Conservation (phyloP, 2,797 vertebrate genomes). For the Anisognathus igniventris region DNA sequence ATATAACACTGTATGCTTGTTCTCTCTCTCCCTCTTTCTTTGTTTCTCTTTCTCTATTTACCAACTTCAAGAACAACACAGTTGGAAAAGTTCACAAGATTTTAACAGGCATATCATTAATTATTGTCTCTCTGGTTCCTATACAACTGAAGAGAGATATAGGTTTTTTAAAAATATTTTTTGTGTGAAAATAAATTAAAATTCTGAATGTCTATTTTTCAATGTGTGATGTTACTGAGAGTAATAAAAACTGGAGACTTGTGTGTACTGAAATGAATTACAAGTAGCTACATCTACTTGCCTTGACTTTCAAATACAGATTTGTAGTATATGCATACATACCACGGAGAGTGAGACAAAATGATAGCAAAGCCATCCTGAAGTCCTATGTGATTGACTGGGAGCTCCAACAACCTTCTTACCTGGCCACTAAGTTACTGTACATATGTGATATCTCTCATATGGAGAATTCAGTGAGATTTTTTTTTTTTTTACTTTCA, state of each 20-base stretch:
- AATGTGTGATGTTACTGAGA: neutral
- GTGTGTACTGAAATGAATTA: neutral
- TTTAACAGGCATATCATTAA: neutral
- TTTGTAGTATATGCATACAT: neutral
- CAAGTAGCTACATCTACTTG: neutral
- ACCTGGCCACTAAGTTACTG: neutral
- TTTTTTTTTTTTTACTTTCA: neutral
- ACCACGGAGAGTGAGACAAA: neutral
- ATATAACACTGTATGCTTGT: fast-evolving
- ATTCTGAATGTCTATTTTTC: neutral
- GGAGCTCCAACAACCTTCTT: neutral
- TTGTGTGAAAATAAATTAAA: neutral
- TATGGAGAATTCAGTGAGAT: neutral
- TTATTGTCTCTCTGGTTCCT: neutral
- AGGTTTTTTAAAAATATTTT: neutral
- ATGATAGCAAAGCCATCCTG: neutral
- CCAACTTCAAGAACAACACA: neutral
- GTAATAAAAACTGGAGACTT: neutral
- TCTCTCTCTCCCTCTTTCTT: neutral
- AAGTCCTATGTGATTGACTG: neutral
- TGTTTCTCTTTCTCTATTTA: neutral
- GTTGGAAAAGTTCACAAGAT: neutral
- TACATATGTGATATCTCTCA: neutral
- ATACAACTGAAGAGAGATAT: neutral
- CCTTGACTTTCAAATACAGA: neutral